Conservation (phyloP, 2,888 invertebrate species). For the Leptopilina drosophilae region DNA sequence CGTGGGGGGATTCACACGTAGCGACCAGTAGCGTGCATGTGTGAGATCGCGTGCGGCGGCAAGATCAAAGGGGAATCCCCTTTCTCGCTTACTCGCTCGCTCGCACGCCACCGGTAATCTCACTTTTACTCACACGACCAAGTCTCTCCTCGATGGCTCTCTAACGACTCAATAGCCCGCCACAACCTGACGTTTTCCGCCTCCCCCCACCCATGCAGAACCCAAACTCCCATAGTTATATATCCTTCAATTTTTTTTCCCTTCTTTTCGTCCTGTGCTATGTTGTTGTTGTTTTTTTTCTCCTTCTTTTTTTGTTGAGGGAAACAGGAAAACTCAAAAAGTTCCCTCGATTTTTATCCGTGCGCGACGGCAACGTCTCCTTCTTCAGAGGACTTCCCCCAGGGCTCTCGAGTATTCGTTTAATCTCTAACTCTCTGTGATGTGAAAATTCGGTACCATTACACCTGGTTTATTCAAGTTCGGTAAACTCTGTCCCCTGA, state of each 20-base stretch:
- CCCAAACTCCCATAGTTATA: neutral
- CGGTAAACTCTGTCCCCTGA: slow-evolving; percentile 36
- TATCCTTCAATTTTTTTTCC: neutral
- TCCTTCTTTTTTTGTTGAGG: neutral
- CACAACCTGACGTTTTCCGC: slow-evolving; percentile 37
- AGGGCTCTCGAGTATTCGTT: slow-evolving; percentile 35
- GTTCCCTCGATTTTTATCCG: slow-evolving; percentile 33
- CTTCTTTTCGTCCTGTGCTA: neutral
- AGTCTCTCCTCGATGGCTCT: slow-evolving; percentile 31
- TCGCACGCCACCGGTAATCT: slow-evolving; percentile 56
- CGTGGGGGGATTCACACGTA: slow-evolving; percentile 65
- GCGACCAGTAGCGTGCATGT: slow-evolving; percentile 62
- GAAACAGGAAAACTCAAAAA: slow-evolving; percentile 36
- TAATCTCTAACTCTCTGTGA: slow-evolving; percentile 33
- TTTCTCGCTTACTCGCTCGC: slow-evolving; percentile 56
- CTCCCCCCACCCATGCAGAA: neutral
- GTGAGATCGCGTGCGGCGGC: slow-evolving; percentile 75
- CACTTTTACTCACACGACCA: slow-evolving; percentile 55
- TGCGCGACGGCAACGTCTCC: slow-evolving; percentile 20
- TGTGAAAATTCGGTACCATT: slow-evolving; percentile 37
- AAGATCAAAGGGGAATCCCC: slow-evolving; percentile 69
- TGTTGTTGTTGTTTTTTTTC: slow-evolving; percentile 4
- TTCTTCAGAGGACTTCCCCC: slow-evolving; percentile 28
- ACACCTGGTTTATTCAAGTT: slow-evolving; percentile 33
- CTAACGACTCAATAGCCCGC: slow-evolving; percentile 40